Percentiles rank a stretch among this genome's conserved stretches.
phyloP scores from a whole-genome alignment of 2,888 invertebrate genomes.

The Hofmannophila pseudospretella region DNA sequence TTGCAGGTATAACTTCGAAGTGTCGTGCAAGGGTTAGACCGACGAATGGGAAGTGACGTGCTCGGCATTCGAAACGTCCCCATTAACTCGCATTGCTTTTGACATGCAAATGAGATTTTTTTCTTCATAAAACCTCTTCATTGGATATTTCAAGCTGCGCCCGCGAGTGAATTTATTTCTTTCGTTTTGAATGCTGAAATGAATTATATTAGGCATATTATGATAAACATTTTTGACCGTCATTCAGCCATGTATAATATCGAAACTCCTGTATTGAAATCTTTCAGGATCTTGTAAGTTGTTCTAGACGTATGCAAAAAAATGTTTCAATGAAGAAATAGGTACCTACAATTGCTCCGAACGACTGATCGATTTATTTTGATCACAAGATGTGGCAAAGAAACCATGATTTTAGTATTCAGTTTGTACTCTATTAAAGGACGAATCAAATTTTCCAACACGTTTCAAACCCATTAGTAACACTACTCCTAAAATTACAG shows the following conservation, averaged over 20 bases:
- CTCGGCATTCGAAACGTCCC: slow-evolving; percentile 59
- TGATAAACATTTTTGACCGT: background rate
- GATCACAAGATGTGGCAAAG: too few relatives aligned
- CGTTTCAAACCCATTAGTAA: slow-evolving; percentile 1
- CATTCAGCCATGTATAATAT: too few relatives aligned
- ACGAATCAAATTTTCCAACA: background rate
- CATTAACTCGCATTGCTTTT: slow-evolving; percentile 71
- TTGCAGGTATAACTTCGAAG: slow-evolving; percentile 42
- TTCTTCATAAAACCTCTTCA: slow-evolving; percentile 66
- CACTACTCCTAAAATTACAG: slow-evolving; percentile 2
- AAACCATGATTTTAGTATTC: too few relatives aligned
- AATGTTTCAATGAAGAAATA: too few relatives aligned
- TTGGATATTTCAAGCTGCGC: slow-evolving; percentile 66
- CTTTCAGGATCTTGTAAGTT: too few relatives aligned
- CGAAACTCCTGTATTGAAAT: too few relatives aligned
- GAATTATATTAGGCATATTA: slow-evolving; percentile 17
- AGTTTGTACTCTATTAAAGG: too few relatives aligned
- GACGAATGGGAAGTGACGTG: slow-evolving; percentile 62
- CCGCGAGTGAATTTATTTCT: slow-evolving; percentile 55
- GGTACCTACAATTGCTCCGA: too few relatives aligned
- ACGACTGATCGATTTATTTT: too few relatives aligned
- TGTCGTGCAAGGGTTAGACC: slow-evolving; percentile 58
- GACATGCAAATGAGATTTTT: slow-evolving; percentile 71
- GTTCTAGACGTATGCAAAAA: too few relatives aligned
- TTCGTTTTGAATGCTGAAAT: slow-evolving; percentile 39